A percentile compares a stretch with the other conserved stretches of the same genome.
These are phyloP conservation scores for Caenorhabditis briggsae DNA, from an alignment of 1,140 invertebrate genomes.

Conservation along the genomic window DNA sequence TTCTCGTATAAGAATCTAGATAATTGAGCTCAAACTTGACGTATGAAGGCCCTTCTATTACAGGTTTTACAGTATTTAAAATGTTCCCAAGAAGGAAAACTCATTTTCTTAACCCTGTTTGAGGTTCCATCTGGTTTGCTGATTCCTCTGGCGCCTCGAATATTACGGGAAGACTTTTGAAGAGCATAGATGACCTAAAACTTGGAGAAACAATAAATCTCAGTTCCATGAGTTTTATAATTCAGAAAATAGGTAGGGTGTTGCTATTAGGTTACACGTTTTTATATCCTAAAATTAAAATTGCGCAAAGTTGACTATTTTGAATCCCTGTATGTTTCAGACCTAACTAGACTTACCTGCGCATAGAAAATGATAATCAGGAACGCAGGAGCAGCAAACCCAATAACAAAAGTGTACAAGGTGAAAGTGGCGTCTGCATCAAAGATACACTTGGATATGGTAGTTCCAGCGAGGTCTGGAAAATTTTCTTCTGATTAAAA, in stretches of 20 bases:
- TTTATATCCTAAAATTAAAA: no score
- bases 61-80: no score
- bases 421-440: slow-evolving; percentile 73
- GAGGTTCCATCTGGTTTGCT: slow-evolving; percentile 35
- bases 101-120: slow-evolving; percentile 57
- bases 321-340: neutral
- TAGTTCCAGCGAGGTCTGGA: slow-evolving; percentile 61
- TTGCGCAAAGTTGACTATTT: no score
- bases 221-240: neutral
- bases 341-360: slow-evolving; percentile 58
- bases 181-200: slow-evolving; percentile 61
- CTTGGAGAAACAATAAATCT: neutral
- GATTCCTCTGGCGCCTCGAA: slow-evolving; percentile 51
- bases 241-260: no score
- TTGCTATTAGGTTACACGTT: no score
- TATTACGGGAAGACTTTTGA: slow-evolving; percentile 56
- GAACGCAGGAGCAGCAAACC: slow-evolving; percentile 75
- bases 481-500: neutral
- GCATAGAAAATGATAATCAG: slow-evolving; percentile 75
- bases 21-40: no score
- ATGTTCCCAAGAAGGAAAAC: neutral
- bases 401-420: slow-evolving; percentile 74
- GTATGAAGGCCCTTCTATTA: no score
- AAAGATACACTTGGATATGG: slow-evolving; percentile 73
- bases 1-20: neutral